Base-by-base conservation (phyloP, 2,113 vertebrate genomes). In the Barnardius zonarius region DNA sequence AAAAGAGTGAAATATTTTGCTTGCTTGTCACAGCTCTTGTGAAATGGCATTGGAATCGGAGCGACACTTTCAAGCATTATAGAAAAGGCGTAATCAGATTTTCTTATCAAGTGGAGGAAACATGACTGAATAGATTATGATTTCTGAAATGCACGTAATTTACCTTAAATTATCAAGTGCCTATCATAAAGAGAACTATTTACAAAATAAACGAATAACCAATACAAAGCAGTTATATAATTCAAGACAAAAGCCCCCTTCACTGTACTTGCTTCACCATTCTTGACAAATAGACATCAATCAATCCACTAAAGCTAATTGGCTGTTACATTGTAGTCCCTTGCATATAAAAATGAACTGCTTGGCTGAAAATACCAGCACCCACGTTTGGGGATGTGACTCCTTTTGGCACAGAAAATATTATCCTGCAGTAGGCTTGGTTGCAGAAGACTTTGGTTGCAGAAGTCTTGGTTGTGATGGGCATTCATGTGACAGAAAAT, bases 1-100 rank as follows among this genome's bases (percentile, higher is more conserved):
- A 86, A 68, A 68, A 87, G 62, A 43, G 61, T 31, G 35, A 51
- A 86, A n/a, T 13, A 52, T 82, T 67, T 68, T 84, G 27, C 30
- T 79, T 33, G 57, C 74, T 51, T 73, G 33, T 81, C 61, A 62
- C n/a, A 92, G 74, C 13, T 91, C 67, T 89, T 31, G 31, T 61
- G 55, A 83, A 94, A 83, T 17, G 37, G 68, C 67, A 84, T 17
- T 61, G 84, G 70, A 94, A 95, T n/a, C 69, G 83, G 9, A 95
- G 51, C 46, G 78, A 8, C 22, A 28, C 54, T 93, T 87, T 46
- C 3, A 10, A 87, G 81, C 62, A 68, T 15, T 51, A 52, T 14
- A 92, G 77, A 86, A 95, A 95, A 39, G 24, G 18, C 44, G 41
- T 79, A 78, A 88, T 76, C 41, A 89, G 81, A 79, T 91, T 95